phyloP scores from a whole-genome alignment of 2,113 vertebrate genomes.

The Oncorhynchus masou region DNA sequence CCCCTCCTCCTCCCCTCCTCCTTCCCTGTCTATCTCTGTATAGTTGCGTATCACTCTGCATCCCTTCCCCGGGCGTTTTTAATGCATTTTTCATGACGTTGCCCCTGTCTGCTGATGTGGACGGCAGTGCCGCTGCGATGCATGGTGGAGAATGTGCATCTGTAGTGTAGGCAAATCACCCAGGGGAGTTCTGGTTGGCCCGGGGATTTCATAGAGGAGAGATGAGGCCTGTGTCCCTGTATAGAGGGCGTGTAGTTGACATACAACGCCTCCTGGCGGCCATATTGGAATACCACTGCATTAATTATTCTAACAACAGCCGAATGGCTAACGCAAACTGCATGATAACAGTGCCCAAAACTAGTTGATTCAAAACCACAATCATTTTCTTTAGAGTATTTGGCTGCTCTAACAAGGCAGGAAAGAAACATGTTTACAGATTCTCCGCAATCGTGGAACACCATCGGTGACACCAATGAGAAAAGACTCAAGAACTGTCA shows the following conservation, averaged over 20 bases:
- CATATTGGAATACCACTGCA: too few species aligned
- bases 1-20: not conserved
- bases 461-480: too few species aligned
- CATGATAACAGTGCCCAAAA: too few species aligned
- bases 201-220: not conserved
- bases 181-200: constrained; percentile 10
- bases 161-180: constrained; percentile 23
- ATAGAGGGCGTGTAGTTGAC: too few species aligned
- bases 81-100: constrained; percentile 35
- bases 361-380: not conserved
- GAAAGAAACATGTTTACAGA: too few species aligned
- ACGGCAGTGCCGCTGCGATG: not conserved
- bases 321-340: too few species aligned
- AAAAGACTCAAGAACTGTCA: too few species aligned
- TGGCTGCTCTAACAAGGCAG: too few species aligned
- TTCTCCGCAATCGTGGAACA: too few species aligned
- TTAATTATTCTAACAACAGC: too few species aligned
- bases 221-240: not conserved
- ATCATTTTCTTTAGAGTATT: not conserved
- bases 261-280: too few species aligned
- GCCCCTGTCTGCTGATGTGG: constrained; percentile 21
- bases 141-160: constrained; percentile 7
- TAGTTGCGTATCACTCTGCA: not conserved
- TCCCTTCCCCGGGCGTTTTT: constrained; percentile 5
- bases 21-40: not conserved